These are phyloP conservation scores for Lasioglossum oenotherae DNA, from an alignment of 2,888 invertebrate species.

Conservation along the genomic window DNA sequence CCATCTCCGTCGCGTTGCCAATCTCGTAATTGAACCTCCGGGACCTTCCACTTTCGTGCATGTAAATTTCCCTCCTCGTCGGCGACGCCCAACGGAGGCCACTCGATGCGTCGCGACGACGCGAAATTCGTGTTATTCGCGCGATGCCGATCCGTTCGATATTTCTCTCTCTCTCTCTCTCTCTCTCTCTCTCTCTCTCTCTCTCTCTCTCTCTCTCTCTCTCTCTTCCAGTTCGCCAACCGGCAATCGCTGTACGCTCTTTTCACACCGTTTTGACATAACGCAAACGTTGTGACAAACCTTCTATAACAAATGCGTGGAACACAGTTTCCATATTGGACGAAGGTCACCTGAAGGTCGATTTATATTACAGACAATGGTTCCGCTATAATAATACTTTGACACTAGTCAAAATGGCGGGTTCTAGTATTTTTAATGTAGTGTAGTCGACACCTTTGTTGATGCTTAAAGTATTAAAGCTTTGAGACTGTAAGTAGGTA, in stretches of 20 bases:
- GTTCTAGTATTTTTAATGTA: too few relatives aligned
- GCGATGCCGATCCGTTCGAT: not conserved
- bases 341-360: too few relatives aligned
- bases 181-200: slow-evolving; percentile 4
- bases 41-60: slow-evolving; percentile 65
- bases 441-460: too few relatives aligned
- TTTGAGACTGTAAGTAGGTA: too few relatives aligned
- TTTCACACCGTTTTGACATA: not conserved
- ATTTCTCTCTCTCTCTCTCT: not conserved
- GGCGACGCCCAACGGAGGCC: slow-evolving; percentile 25
- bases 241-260: not conserved
- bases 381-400: too few relatives aligned
- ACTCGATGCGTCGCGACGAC: slow-evolving; percentile 37
- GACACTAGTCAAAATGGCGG: too few relatives aligned
- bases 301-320: not conserved
- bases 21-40: slow-evolving; percentile 81
- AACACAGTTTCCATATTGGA: too few relatives aligned
- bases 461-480: too few relatives aligned
- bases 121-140: slow-evolving; percentile 20
- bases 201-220: slow-evolving; percentile 4
- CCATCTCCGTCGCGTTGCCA: slow-evolving; percentile 66
- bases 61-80: slow-evolving; percentile 65
- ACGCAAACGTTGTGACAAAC: not conserved
- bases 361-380: too few relatives aligned
- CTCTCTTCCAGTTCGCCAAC: not conserved